Evolutionary conservation across 2,797 vertebrate genomes (phyloP), one percentile per base, ranked within the genome.

Genomic region (Limnodromus scolopaceus): DNA sequence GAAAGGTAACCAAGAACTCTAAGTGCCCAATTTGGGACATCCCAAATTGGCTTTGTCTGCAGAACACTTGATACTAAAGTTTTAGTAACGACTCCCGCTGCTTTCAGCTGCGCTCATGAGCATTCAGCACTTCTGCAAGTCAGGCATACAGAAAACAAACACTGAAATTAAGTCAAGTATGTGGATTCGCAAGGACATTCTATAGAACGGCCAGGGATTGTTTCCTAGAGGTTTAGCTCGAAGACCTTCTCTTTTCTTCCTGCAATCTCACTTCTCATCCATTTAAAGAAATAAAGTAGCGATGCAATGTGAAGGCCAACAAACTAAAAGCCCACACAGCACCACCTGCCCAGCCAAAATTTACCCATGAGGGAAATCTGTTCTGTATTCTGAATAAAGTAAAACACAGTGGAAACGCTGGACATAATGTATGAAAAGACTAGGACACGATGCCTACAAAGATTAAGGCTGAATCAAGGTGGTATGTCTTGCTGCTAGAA

Each of bases 281-380:
- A 57, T 41, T 69, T 72, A 55, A 60, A 63, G 41, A 78, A 58
- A 46, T 17, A 71, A 38, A 51, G 39, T 22, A 70, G 17, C 22
- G 18, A 61, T 1, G 0, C 3, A 0, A 84, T 19, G 8, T 25
- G 14, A n/a, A 28, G 32, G 32, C 15, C 5, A 75, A 51, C 8
- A 63, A 34, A 57, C 4, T 2, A 61, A 66, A 55, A 55, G 28
- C 7, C 1, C 45, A 63, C 10, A 43, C 2, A 6, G 8, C 8
- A 55, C 11, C 13, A 36, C 13, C 46, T 18, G 46, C 19, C 10
- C 28, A 20, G 24, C 23, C 41, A 74, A 78, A 78, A 75, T 46
- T 65, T 51, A 57, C 24, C 30, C 17, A 19, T 1, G 11, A 22
- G 53, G 43, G 16, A 75, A 55, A 66, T 54, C 10, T 69, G 39